Evolutionary conservation across 2,888 invertebrate genomes (phyloP), one percentile per base, ranked within the genome.

Genomic region (Eupithecia tripunctaria): DNA sequence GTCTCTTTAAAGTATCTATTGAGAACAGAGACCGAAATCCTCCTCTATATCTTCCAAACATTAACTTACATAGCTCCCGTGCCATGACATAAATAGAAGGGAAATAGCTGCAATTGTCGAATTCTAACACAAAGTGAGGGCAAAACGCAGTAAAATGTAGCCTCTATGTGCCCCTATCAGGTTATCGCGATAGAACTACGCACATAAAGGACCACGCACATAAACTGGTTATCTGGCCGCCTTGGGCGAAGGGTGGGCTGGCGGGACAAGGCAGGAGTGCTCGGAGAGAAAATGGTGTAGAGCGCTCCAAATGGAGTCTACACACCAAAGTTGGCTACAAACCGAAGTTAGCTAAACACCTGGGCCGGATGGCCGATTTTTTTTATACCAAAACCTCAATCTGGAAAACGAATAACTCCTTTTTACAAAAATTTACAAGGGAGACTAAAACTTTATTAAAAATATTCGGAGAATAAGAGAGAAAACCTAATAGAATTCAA

Each of bases 221-320:
- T 91, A 91, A 91, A 92, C 84, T 88, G 91, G 89, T 92, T 91
- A 92, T 92, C 91, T 89, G 82, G 73, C 81, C 82, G 91, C 92
- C 91, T 91, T 87, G 86, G 91, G 91, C 90, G 82, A 78, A 82
- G 82, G 84, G 84, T 83, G 81, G 80, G 74, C 56, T 75, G 21
- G 67, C 74, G 81, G 85, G 66, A 1, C 51, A 78, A 78, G 79
- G 7, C 0, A 83, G 1, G 67, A 72, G 79, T 69, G 74, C 2
- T 0, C 18, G 18, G 60, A 21, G 60, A n/a, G 60, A 8, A 29
- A 43, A 29, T 56, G 21, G 21, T 18, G 21, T 21, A n/a, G n/a
- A 6, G 47, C 47, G 18, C n/a, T 47, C 1, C 6, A 7, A 47
- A n/a, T 18, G 41, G 41, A 43, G n/a, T n/a, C n/a, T n/a, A n/a